Evolutionary conservation across 2,797 vertebrate species (phyloP).

Genomic region (Morus bassanus): DNA sequence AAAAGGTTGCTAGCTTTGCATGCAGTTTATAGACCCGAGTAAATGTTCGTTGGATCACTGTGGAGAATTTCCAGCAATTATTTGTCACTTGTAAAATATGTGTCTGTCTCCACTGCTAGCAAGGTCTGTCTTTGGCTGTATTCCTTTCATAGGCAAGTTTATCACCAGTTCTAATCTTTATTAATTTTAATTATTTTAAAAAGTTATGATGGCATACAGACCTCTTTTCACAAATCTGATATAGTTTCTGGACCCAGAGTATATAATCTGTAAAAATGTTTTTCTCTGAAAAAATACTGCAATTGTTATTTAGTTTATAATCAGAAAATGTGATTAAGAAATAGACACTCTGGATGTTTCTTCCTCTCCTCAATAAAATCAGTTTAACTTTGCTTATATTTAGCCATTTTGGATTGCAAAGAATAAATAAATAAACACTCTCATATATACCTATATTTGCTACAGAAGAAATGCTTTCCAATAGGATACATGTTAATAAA

Average conservation of each 20-base stretch:
- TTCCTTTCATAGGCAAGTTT: neutral
- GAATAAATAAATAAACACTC: neutral
- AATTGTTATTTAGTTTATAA: neutral
- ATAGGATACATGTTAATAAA: neutral
- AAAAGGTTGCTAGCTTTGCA: neutral
- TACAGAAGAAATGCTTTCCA: neutral
- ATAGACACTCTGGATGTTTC: neutral
- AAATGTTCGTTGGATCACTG: neutral
- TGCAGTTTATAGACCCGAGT: neutral
- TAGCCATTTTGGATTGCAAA: neutral
- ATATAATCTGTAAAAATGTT: neutral
- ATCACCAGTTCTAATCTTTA: neutral
- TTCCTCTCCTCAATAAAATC: neutral
- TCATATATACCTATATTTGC: neutral
- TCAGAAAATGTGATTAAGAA: neutral
- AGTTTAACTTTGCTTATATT: neutral
- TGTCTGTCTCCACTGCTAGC: neutral
- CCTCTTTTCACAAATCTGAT: neutral
- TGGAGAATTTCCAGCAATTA: neutral
- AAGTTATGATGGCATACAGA: neutral
- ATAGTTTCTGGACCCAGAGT: too few species aligned
- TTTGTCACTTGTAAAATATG: neutral
- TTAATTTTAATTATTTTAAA: neutral
- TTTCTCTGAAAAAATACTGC: neutral
- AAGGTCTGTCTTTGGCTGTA: neutral